Base-by-base conservation (phyloP, 2,797 vertebrate genomes). In the Microctenopoma lineatum region DNA sequence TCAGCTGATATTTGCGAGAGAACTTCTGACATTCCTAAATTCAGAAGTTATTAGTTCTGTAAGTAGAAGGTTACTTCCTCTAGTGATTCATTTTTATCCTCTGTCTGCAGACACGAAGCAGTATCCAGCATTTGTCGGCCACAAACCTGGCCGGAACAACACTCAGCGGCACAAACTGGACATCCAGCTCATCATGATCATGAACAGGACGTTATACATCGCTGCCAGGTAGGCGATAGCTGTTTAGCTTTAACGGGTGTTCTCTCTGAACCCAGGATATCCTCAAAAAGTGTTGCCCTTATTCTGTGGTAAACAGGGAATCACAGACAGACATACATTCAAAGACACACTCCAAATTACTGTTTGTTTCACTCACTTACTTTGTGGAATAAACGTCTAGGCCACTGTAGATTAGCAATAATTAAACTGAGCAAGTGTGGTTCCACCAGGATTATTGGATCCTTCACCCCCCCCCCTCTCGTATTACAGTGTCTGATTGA, bases 71-170 rank as follows among this genome's bases (percentile, higher is more conserved):
- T 25, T 58, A 16, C 44, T 36, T 38, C 50, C 52, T 8, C 21
- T 26, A 54, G 16, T 59, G 50, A 44, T 51, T 46, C 0, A 53
- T 50, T 55, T 67, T 58, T 51, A 15, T 63, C 45, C 26, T 79
- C 64, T 53, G n/a, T 47, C 80, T 65, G 8, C 95, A 99, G 98
- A 98, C 92, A 98, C 97, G 83, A 98, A 95, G 94, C 97, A 99
- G 91, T 99, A 99, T 94, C 97, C 97, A 26, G 96, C 96, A 61
- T 99, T 99, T 77, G 96, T 98, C 89, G 98, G 98, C 87, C 98
- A 99, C 95, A 99, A 97, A 90, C 98, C 98, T 78, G 97, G 97
- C 85, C 94, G 96, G 85, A 98, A 98, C 93, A 95, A 92, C 94
- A 98, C 97, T 0, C 98, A 99, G 90, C 94, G 97, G 84, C 98